These are phyloP conservation scores for Anarsia innoxiella DNA, from an alignment of 2,888 invertebrate species.

Conservation along the genomic window DNA sequence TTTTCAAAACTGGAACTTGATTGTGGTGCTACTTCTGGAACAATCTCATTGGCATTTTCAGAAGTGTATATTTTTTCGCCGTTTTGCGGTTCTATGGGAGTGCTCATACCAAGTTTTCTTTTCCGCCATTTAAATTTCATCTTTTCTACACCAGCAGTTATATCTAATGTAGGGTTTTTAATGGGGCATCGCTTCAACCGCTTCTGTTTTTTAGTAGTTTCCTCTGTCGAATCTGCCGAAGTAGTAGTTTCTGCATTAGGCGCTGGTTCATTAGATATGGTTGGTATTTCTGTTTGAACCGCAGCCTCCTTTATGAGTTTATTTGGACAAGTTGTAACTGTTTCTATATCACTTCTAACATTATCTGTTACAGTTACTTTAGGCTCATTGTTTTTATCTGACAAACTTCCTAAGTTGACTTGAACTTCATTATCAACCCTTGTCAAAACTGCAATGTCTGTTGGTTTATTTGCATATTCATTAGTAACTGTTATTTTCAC, in stretches of 20 bases:
- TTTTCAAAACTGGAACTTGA: too few relatives aligned
- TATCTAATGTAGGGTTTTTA: conserved; percentile 4
- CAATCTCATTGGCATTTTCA: neutral
- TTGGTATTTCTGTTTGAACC: conserved; percentile 31
- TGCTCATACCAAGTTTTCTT: conserved; percentile 17
- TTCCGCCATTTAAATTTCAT: conserved; percentile 37
- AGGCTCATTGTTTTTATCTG: too few relatives aligned
- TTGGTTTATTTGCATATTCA: too few relatives aligned
- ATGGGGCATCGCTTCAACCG: conserved; percentile 25
- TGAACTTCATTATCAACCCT: too few relatives aligned
- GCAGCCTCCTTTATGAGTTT: conserved; percentile 22
- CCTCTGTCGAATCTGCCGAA: neutral
- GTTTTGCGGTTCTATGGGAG: too few relatives aligned
- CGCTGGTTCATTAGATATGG: neutral
- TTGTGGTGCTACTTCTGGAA: too few relatives aligned
- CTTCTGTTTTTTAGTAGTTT: conserved; percentile 10
- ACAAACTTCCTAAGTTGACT: too few relatives aligned
- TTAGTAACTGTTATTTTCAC: conserved; percentile 4
- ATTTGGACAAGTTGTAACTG: too few relatives aligned
- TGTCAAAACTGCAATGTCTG: too few relatives aligned
- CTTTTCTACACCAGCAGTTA: conserved; percentile 18
- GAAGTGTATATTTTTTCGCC: neutral
- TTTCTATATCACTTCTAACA: too few relatives aligned
- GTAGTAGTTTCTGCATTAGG: neutral
- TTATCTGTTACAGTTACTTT: too few relatives aligned